Conservation (phyloP, 1,140 invertebrate species). For the Panagrolaimus sp. region DNA sequence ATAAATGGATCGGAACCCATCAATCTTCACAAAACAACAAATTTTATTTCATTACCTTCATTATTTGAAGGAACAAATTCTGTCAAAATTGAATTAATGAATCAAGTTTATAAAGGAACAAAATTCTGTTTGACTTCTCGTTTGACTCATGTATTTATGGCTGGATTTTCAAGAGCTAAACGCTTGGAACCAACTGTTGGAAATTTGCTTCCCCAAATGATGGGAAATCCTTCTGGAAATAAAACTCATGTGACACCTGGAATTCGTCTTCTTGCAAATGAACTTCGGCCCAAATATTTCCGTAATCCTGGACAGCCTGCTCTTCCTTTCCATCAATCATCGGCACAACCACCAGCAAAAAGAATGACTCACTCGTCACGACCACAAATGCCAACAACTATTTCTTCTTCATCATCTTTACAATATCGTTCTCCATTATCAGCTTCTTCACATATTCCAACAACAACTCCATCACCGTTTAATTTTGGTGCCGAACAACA, state of each 20-base stretch:
- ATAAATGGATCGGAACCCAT: not conserved
- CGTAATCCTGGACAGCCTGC: not conserved
- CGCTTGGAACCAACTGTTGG: slow-evolving; percentile 3
- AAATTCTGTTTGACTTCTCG: not conserved
- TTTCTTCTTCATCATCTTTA: too few species aligned
- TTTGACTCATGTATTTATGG: not conserved
- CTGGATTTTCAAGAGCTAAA: not conserved
- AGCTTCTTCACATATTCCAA: too few species aligned
- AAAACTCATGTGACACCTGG: not conserved
- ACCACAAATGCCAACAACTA: not conserved
- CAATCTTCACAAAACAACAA: not conserved
- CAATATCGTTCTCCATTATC: too few species aligned
- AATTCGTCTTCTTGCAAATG: not conserved
- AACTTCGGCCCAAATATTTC: not conserved
- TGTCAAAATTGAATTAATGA: slow-evolving; percentile 8
- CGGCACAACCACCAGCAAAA: not conserved
- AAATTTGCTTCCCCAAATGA: not conserved
- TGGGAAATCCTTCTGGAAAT: slow-evolving; percentile 3
- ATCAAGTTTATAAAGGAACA: slow-evolving; percentile 2
- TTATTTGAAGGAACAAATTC: not conserved
- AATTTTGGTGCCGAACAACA: too few species aligned
- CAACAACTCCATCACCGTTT: too few species aligned
- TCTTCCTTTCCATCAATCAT: not conserved
- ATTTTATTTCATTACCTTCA: not conserved
- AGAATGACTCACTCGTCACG: not conserved